Evolutionary conservation across 2,113 vertebrate genomes (phyloP), one percentile per base, ranked within the genome.

Genomic region (Lophochroa leadbeateri): DNA sequence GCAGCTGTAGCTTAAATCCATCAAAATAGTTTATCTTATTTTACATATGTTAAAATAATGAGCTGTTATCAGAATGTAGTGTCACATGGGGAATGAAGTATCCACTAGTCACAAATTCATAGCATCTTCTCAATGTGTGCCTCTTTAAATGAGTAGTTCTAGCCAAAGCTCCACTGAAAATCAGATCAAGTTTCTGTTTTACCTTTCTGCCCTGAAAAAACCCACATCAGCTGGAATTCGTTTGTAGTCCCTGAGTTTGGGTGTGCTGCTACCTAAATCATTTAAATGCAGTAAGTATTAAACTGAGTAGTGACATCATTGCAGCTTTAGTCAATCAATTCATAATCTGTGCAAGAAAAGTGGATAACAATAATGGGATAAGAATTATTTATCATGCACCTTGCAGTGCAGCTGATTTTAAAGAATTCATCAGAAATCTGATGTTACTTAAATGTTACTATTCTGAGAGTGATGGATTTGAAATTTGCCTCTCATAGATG

Each of bases 401-500:
- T 84, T 68, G 7, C 68, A 52, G 33, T 70, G 60, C 47, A 79
- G 23, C 35, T 68, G 49, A 90, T 94, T 91, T 82, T 92, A 74
- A 92, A 70, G 78, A 74, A 92, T 90, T 86, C 55, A 35, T 92
- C 27, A 71, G 67, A 96, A 76, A 74, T 49, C 25, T 94, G 24
- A 52, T 78, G 41, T 86, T 88, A 53, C 80, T 95, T 80, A 93
- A 94, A 95, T 35, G 47, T 79, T 95, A 6, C 33, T 86, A n/a
- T 91, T 89, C 68, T 88, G 58, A 31, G 61, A 95, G 35, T 72
- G 63, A 65, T 41, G 24, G 55, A 82, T 76, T 93, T 89, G 53
- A 93, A 93, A 88, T 94, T 82, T 91, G 28, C n/a, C n/a, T 93
- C 46, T 75, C 43, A 41, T 82, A 52, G 47, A 52, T 93, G 43